Evolutionary conservation across 2,797 vertebrate genomes (phyloP), one percentile per base, ranked within the genome.

Genomic region (Mycteria americana): DNA sequence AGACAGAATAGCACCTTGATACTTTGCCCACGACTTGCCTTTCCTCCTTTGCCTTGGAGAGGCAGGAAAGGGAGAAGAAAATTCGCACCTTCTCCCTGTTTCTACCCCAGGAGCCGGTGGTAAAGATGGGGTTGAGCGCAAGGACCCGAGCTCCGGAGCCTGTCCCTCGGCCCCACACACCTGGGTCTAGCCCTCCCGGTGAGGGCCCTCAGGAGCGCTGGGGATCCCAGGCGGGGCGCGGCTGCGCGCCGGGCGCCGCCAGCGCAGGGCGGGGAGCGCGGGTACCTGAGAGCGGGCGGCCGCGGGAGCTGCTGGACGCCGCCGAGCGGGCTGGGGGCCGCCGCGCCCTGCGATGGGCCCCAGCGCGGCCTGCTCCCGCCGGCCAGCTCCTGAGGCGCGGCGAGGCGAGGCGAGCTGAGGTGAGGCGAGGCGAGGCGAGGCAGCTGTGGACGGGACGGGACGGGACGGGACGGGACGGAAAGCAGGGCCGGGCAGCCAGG

Each of bases 61-160:
- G 33, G 35, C 21, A 11, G 35, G 41, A 54, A 19, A 68, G 37
- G 14, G 13, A 76, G 78, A 25, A 54, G 31, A 11, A 33, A 64
- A 59, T 19, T 3, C 0, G 10, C 9, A 7, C 7, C 25, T 46
- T 57, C 24, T 12, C 65, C 59, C 25, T 1, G 6, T 33, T 51
- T 24, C 41, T 16, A 17, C 39, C 23, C 3, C n/a, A 4, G 18
- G n/a, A 11, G 0, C 3, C 27, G 0, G 45, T 0, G 4, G 50
- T 28, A 18, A 27, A 16, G 69, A 21, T 0, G 62, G 6, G 3
- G 63, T 28, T 37, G 5, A 21, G 62, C 0, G 43, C 14, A 3
- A 54, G 14, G 33, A 8, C 31, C 31, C 5, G 37, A 39, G 48
- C 64, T 9, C 39, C 24, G 1, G 4, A 6, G 46, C 25, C 19